Evolutionary conservation across 2,113 vertebrate species (phyloP).

Genomic region (Neodontobutis hainanensis): DNA sequence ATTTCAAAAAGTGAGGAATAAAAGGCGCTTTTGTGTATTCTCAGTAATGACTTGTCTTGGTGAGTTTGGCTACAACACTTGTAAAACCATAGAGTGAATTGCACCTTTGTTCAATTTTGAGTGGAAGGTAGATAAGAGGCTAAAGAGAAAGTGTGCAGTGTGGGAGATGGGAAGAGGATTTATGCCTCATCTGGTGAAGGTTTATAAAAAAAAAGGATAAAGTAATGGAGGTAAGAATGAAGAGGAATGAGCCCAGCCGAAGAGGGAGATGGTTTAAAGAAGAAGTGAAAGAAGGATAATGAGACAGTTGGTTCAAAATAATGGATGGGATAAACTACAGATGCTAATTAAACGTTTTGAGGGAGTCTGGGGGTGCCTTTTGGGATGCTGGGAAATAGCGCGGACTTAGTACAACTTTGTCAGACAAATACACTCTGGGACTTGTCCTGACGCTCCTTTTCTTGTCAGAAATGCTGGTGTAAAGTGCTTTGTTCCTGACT

Average conservation of each 20-base stretch:
- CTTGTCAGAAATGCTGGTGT: conserved; percentile 68
- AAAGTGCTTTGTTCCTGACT: conserved; percentile 75
- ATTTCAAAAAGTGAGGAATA: too few relatives aligned
- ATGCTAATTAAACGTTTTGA: conserved; percentile 66
- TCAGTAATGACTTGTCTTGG: background rate
- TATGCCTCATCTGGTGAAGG: conserved; percentile 2
- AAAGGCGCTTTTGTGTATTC: too few relatives aligned
- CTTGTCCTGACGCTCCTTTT: conserved; percentile 53
- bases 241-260: conserved; percentile 10
- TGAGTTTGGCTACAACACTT: background rate
- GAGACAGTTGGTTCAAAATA: conserved; percentile 27
- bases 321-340: conserved; percentile 39
- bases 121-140: conserved; percentile 44
- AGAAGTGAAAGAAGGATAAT: conserved; percentile 28
- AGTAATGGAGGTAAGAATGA: conserved; percentile 8
- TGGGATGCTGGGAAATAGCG: conserved; percentile 28
- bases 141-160: conserved; percentile 12
- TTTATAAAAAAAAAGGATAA: conserved; percentile 11
- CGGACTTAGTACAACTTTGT: conserved; percentile 27
- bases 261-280: background rate
- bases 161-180: conserved; percentile 18
- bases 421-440: conserved; percentile 12
- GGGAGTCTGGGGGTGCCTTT: conserved; percentile 25
- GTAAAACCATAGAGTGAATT: conserved; percentile 10
- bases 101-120: background rate